Conservation (phyloP, 2,113 vertebrate species). For the Columbina picui region DNA sequence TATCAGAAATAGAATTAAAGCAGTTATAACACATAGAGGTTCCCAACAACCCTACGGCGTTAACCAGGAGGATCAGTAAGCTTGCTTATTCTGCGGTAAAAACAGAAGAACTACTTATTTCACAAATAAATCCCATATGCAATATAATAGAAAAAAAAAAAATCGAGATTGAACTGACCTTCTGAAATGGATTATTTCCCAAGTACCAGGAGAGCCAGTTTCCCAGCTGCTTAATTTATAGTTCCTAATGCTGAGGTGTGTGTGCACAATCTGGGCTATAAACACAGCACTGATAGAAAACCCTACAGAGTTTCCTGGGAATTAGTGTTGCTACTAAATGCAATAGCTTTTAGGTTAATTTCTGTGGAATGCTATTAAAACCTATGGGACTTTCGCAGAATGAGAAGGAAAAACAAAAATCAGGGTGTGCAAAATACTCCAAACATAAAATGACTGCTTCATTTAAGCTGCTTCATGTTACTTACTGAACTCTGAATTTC, state of each 20-base stretch:
- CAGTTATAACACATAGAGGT: neutral
- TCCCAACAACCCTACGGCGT: neutral
- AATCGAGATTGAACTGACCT: neutral
- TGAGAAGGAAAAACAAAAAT: neutral
- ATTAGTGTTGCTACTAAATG: neutral
- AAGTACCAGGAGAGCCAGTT: neutral
- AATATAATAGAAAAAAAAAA: neutral
- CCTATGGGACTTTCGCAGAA: neutral
- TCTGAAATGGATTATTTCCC: neutral
- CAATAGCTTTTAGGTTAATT: neutral
- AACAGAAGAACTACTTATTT: neutral
- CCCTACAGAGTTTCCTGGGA: neutral
- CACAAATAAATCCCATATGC: neutral
- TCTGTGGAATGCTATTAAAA: neutral
- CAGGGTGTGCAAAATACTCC: neutral
- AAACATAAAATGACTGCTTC: neutral
- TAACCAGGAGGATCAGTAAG: neutral
- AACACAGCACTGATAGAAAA: neutral
- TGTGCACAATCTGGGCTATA: neutral
- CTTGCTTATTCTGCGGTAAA: neutral
- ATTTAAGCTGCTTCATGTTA: neutral
- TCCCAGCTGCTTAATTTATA: neutral
- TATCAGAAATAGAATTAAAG: neutral
- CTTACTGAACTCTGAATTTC: neutral
- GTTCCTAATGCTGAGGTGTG: neutral